Evolutionary conservation across 2,113 vertebrate species (phyloP).

Genomic region (Athene cunicularia): DNA sequence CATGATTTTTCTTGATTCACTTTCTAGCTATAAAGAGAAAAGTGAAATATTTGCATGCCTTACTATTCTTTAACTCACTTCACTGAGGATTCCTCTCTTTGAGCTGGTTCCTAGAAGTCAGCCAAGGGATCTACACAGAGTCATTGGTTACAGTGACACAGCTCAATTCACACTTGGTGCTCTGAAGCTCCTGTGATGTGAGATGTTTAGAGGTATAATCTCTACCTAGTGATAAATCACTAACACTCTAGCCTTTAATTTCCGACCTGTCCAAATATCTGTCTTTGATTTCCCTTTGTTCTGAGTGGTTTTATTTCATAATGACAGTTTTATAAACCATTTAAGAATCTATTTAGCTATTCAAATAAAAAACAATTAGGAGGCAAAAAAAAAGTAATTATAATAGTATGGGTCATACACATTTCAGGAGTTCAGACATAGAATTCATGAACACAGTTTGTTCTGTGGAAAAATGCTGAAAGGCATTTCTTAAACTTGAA

Average conservation of each 20-base stretch:
- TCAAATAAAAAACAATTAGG: not conserved
- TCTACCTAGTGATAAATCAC: not conserved
- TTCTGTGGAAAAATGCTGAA: not conserved
- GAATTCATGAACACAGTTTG: not conserved
- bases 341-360: not conserved
- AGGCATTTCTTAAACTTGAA: not conserved
- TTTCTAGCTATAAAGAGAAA: not conserved
- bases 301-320: not conserved
- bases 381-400: not conserved
- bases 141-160: not conserved
- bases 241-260: not conserved
- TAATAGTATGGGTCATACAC: not conserved
- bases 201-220: not conserved
- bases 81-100: not conserved
- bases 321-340: not conserved
- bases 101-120: not conserved
- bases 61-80: not conserved
- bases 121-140: not conserved
- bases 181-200: not conserved
- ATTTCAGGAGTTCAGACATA: not conserved
- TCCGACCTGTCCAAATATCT: not conserved
- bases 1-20: not conserved
- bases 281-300: not conserved
- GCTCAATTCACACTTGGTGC: not conserved
- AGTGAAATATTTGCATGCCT: not conserved